A percentile compares a stretch with the other conserved stretches of the same genome.
These are phyloP conservation scores for Dendropsophus ebraccatus DNA, from an alignment of 2,113 vertebrate species.

Conservation along the genomic window DNA sequence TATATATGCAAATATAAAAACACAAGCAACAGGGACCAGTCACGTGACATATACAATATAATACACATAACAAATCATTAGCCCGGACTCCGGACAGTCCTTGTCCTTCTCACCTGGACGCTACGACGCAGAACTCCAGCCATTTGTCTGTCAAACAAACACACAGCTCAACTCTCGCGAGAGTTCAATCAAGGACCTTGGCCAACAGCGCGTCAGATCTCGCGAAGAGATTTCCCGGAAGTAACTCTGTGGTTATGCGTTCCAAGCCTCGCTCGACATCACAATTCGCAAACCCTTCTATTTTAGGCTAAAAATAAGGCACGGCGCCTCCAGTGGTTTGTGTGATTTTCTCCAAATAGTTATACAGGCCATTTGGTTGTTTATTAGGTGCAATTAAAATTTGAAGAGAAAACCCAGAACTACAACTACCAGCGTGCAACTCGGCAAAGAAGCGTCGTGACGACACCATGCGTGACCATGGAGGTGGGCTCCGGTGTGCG, in stretches of 20 bases:
- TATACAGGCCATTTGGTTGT: background rate
- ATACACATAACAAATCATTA: no score
- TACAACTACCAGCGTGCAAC: slow-evolving; percentile 33
- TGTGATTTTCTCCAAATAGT: background rate
- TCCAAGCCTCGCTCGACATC: background rate
- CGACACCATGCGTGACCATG: background rate
- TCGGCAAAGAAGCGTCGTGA: background rate
- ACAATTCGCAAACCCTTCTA: no score
- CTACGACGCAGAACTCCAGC: slow-evolving; percentile 28
- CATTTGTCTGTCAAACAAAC: background rate
- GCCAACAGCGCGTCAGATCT: no score
- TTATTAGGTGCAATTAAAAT: background rate
- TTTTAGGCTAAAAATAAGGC: background rate
- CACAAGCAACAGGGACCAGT: no score
- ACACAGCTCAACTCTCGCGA: background rate
- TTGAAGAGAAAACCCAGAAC: background rate
- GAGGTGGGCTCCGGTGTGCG: background rate
- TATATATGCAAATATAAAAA: no score
- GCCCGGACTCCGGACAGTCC: background rate
- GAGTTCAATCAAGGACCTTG: no score
- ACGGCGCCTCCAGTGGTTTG: background rate
- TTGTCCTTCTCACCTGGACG: slow-evolving; percentile 44
- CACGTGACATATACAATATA: no score
- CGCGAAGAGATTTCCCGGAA: background rate
- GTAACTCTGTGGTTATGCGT: background rate